Evolutionary conservation across 64 coral and sea anemone species (phyloP).

Genomic region (Montipora efflorescens): DNA sequence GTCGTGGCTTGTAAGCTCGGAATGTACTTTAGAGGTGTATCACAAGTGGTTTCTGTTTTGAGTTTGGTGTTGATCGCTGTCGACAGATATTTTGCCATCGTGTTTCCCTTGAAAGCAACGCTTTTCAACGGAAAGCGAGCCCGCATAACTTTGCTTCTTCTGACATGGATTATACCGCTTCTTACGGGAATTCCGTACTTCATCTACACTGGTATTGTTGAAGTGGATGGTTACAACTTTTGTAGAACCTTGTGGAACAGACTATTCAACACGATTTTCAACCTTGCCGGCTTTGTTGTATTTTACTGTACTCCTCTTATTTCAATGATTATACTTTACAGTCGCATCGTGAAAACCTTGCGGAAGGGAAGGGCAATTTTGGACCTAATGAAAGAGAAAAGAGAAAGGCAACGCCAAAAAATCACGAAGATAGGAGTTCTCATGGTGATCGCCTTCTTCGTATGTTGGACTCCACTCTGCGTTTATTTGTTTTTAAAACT

Average conservation of each 20-base stretch:
- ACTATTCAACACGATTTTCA: background rate
- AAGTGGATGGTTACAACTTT: constrained; percentile 17
- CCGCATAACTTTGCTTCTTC: background rate
- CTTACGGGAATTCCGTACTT: constrained; percentile 2
- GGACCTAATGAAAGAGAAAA: background rate
- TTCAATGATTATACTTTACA: constrained; percentile 25
- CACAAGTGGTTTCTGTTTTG: constrained; percentile 34
- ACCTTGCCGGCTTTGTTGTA: constrained; percentile 5
- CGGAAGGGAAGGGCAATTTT: background rate
- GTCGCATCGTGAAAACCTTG: constrained; percentile 25
- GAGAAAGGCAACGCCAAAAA: constrained; percentile 17
- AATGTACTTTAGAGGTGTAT: constrained; percentile 35
- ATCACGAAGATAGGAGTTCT: constrained; percentile 18
- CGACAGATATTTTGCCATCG: constrained; percentile 43
- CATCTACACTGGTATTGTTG: background rate
- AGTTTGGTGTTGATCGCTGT: constrained; percentile 35
- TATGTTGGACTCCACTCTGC: constrained; percentile 44
- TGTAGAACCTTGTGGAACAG: constrained; percentile 18
- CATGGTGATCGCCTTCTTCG: constrained; percentile 1
- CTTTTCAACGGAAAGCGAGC: background rate
- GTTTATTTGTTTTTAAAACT: constrained; percentile 33
- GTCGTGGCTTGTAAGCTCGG: constrained; percentile 6
- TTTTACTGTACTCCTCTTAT: constrained; percentile 25
- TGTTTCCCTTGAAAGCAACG: constrained; percentile 12
- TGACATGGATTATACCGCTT: constrained; percentile 26